Percentiles rank a stretch among this genome's conserved stretches.
phyloP scores from a whole-genome alignment of 1,140 invertebrate genomes.

The Magallana angulata region DNA sequence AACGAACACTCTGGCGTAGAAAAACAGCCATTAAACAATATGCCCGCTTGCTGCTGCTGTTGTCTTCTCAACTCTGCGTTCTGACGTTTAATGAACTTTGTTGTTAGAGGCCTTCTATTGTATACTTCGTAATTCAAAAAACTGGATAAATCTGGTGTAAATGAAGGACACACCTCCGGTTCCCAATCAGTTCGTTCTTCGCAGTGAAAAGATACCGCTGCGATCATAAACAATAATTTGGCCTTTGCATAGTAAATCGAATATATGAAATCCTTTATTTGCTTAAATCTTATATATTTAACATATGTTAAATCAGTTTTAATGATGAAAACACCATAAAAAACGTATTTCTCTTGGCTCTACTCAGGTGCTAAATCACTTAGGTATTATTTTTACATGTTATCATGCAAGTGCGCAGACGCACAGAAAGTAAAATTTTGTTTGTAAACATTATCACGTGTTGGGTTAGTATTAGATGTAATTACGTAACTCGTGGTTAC shows the following conservation, averaged over 20 bases:
- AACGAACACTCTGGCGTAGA: slow-evolving; percentile 21
- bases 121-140: neutral
- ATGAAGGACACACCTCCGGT: slow-evolving; percentile 33
- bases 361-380: neutral
- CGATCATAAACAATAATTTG: too few relatives aligned
- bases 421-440: slow-evolving; percentile 33
- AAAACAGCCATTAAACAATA: slow-evolving; percentile 26
- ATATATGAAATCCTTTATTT: too few relatives aligned
- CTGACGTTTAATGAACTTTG: neutral
- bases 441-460: slow-evolving; percentile 39
- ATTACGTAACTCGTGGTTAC: too few relatives aligned
- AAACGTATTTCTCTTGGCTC: neutral
- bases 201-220: too few relatives aligned
- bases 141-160: slow-evolving; percentile 30
- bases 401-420: slow-evolving; percentile 9
- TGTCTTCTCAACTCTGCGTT: neutral
- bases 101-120: neutral
- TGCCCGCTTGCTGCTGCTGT: neutral
- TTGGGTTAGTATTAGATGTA: too few relatives aligned
- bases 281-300: too few relatives aligned
- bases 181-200: neutral
- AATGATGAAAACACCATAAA: too few relatives aligned
- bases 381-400: neutral
- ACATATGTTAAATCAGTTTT: too few relatives aligned
- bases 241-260: too few relatives aligned